phyloP scores from a whole-genome alignment of 2,888 invertebrate genomes.

The Amphiduros pacificus region DNA sequence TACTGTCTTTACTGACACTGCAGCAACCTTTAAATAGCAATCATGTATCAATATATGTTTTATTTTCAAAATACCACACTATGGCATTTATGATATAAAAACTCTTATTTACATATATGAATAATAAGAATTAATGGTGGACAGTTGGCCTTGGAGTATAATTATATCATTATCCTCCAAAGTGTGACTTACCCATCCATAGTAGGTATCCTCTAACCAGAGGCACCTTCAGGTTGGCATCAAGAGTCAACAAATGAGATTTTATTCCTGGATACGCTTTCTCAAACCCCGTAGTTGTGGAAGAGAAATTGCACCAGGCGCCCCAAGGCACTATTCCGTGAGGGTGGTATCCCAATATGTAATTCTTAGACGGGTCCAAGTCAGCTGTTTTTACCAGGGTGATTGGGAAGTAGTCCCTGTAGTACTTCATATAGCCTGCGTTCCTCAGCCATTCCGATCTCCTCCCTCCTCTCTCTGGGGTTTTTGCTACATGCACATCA shows the following conservation, averaged over 20 bases:
- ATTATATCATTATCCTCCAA: no score
- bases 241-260: constrained; percentile 67
- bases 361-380: constrained; percentile 77
- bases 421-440: constrained; percentile 71
- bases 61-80: no score
- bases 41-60: no score
- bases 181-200: constrained; percentile 61
- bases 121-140: no score
- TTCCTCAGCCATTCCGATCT: constrained; percentile 67
- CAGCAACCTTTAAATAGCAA: constrained; percentile 62
- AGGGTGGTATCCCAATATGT: constrained; percentile 81
- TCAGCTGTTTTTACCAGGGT: constrained; percentile 80
- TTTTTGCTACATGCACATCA: constrained; percentile 68
- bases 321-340: constrained; percentile 78
- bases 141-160: no score
- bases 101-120: no score
- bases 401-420: constrained; percentile 80
- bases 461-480: constrained; percentile 64
- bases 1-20: constrained; percentile 64
- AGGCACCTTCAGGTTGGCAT: constrained; percentile 75
- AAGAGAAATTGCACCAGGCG: constrained; percentile 77
- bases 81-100: no score
- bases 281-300: constrained; percentile 64
- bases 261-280: constrained; percentile 61
- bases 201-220: constrained; percentile 72